phyloP scores from a whole-genome alignment of 2,888 invertebrate genomes.

The Metellina segmentata region DNA sequence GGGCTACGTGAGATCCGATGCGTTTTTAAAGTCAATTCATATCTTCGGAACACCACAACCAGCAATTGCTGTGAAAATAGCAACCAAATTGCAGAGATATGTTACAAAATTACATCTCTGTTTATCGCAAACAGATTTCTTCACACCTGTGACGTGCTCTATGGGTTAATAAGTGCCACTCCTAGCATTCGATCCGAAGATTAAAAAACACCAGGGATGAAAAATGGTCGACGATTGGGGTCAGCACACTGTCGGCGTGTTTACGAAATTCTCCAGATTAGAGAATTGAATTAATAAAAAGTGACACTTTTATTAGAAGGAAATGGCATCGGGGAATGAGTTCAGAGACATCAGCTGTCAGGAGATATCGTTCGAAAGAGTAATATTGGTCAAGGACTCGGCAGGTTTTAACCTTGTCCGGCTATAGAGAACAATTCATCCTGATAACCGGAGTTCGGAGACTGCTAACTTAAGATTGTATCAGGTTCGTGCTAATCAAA shows the following conservation, averaged over 20 bases:
- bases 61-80: background rate
- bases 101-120: background rate
- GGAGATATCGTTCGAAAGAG: conserved; percentile 2
- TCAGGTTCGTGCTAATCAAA: no score
- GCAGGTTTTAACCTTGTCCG: conserved; percentile 17
- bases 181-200: background rate
- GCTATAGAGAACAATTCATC: background rate
- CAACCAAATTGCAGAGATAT: background rate
- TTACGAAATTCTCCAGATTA: conserved; percentile 12
- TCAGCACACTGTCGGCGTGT: background rate
- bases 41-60: background rate
- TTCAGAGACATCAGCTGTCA: conserved; percentile 24
- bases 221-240: background rate
- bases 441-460: background rate
- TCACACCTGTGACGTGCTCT: background rate
- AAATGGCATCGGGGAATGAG: background rate
- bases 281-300: background rate
- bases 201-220: background rate
- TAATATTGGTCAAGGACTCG: conserved; percentile 41
- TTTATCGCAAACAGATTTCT: conserved; percentile 8
- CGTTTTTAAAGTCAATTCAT: background rate
- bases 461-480: background rate
- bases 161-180: background rate
- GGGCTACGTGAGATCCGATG: conserved; percentile 17
- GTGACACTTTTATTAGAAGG: conserved; percentile 1